These are phyloP conservation scores for Chionodraco myersi DNA, from an alignment of 2,113 vertebrate genomes.

Conservation along the genomic window DNA sequence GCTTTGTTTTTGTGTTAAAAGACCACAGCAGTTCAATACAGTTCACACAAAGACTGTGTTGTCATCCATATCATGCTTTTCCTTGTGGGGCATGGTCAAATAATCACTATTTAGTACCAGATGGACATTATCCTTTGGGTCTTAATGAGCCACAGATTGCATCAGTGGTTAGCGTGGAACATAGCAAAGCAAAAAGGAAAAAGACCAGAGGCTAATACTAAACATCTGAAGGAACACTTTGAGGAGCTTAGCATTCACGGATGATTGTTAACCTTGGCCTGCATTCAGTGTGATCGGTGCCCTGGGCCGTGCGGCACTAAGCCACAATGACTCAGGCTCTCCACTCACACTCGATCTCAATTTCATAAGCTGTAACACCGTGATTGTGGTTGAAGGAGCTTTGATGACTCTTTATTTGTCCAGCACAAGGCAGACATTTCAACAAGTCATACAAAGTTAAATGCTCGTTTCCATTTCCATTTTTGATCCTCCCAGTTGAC, in stretches of 20 bases:
- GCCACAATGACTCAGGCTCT: constrained; percentile 60
- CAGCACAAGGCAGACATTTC: constrained; percentile 20
- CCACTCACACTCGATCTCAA: constrained; percentile 65
- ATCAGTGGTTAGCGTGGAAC: constrained; percentile 19
- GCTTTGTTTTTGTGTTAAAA: constrained; percentile 39
- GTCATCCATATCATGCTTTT: constrained; percentile 1
- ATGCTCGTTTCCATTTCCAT: constrained; percentile 14
- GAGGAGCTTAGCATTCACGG: constrained; percentile 70
- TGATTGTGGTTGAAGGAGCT: constrained; percentile 55
- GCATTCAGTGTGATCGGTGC: constrained; percentile 60
- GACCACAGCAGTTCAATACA: constrained; percentile 31
- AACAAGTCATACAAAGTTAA: constrained; percentile 39
- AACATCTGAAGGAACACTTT: constrained; percentile 65
- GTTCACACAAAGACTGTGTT: not conserved
- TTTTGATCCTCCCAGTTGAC: not conserved
- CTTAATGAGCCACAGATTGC: constrained; percentile 4
- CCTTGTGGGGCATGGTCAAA: constrained; percentile 8
- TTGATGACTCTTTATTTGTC: constrained; percentile 56
- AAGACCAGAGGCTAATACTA: constrained; percentile 53
- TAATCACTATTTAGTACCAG: constrained; percentile 25
- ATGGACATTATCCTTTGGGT: constrained; percentile 41
- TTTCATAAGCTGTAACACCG: constrained; percentile 70
- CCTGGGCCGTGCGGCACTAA: constrained; percentile 45
- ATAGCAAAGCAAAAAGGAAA: constrained; percentile 39
- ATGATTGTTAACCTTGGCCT: constrained; percentile 66